Conservation (phyloP, 2,888 invertebrate genomes). For the Calameuta filiformis region DNA sequence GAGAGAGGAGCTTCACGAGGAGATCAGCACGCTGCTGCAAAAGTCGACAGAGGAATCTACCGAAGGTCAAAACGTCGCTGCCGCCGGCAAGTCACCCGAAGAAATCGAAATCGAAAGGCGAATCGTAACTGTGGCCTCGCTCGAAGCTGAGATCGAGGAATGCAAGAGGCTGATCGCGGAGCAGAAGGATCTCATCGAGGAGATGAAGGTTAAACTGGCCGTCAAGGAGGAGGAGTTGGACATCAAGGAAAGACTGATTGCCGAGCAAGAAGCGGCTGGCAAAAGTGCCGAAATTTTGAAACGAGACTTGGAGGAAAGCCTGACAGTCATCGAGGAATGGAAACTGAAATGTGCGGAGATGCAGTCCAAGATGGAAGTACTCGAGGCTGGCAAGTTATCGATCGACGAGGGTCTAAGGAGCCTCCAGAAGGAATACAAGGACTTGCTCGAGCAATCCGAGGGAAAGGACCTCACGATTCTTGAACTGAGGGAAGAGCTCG, state of each 20-base stretch:
- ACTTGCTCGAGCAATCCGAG: constrained; percentile 41
- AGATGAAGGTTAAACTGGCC: constrained; percentile 71
- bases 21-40: constrained; percentile 63
- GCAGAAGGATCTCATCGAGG: constrained; percentile 69
- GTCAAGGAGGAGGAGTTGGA: constrained; percentile 57
- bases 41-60: constrained; percentile 61
- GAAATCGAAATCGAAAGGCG: constrained; percentile 22
- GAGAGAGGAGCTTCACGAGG: constrained; percentile 61
- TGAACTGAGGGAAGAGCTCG: constrained; percentile 61
- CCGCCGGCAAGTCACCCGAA: constrained; percentile 18
- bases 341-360: constrained; percentile 50
- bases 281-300: constrained; percentile 19
- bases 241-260: constrained; percentile 63
- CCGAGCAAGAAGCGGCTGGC: constrained; percentile 33
- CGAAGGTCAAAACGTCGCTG: constrained; percentile 20
- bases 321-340: constrained; percentile 52
- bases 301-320: constrained; percentile 36
- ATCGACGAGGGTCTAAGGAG: constrained; percentile 67
- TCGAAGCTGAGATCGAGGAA: constrained; percentile 61
- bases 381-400: constrained; percentile 66
- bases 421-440: constrained; percentile 65
- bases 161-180: constrained; percentile 72
- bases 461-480: constrained; percentile 38
- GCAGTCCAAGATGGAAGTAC: constrained; percentile 47
- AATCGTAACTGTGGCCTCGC: constrained; percentile 25